Conservation (phyloP, 2,113 vertebrate genomes). For the Macroglossus sobrinus region DNA sequence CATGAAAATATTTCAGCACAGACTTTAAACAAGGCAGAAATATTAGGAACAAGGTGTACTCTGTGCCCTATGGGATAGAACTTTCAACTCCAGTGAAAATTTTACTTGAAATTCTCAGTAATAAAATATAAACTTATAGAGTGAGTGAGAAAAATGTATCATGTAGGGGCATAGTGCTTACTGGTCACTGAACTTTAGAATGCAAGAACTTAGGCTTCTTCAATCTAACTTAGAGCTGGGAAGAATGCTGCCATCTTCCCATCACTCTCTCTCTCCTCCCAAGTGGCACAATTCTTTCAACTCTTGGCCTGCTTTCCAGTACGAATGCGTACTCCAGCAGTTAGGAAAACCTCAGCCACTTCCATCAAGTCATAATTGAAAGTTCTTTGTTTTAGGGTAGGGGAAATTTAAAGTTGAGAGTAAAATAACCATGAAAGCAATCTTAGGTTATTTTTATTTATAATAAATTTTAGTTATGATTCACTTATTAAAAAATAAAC, state of each 20-base stretch:
- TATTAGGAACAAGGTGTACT: neutral
- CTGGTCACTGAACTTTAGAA: neutral
- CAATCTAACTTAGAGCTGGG: neutral
- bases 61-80: neutral
- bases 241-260: neutral
- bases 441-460: neutral
- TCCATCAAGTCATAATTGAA: neutral
- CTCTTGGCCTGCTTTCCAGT: neutral
- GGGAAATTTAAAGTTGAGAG: neutral
- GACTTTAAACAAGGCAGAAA: neutral
- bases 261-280: accelerated
- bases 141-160: neutral
- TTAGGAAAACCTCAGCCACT: neutral
- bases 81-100: neutral
- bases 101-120: neutral
- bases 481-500: neutral
- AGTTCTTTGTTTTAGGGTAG: neutral
- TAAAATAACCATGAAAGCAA: neutral
- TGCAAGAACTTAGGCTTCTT: neutral
- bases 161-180: neutral
- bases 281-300: neutral
- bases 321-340: neutral
- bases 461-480: neutral
- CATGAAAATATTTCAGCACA: neutral
- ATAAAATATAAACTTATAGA: neutral